Conservation (phyloP, 2,888 invertebrate species). For the Syrphus vitripennis region DNA sequence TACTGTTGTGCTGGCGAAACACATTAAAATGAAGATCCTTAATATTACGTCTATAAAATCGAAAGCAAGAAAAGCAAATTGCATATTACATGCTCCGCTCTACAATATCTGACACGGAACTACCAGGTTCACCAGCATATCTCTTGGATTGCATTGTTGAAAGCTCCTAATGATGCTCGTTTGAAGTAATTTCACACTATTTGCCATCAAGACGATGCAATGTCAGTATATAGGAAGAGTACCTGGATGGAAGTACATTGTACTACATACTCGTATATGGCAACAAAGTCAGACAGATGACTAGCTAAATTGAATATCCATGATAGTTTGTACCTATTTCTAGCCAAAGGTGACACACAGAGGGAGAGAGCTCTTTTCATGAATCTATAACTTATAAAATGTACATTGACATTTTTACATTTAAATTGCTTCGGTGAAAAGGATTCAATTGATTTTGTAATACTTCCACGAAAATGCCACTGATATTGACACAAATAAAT, state of each 20-base stretch:
- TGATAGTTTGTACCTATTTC: not conserved
- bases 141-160: slow-evolving; percentile 44
- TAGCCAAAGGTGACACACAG: not conserved
- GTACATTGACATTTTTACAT: not conserved
- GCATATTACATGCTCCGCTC: slow-evolving; percentile 29
- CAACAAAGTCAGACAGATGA: slow-evolving; percentile 24
- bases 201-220: slow-evolving; percentile 40
- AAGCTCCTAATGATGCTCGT: slow-evolving; percentile 54
- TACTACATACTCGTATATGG: too few species aligned
- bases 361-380: not conserved
- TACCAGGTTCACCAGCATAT: not conserved
- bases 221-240: not conserved
- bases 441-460: not conserved
- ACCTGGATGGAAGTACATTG: too few species aligned
- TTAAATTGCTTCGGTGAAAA: not conserved
- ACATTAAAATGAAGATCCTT: slow-evolving; percentile 42
- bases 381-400: not conserved
- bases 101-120: not conserved
- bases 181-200: slow-evolving; percentile 57
- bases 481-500: not conserved
- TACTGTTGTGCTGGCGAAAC: slow-evolving; percentile 32
- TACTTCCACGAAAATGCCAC: not conserved
- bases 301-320: slow-evolving; percentile 6
- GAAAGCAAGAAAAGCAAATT: slow-evolving; percentile 38
- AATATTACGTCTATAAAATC: slow-evolving; percentile 40